Conservation (phyloP, 1,140 invertebrate genomes). For the Drosophila navojoa region DNA sequence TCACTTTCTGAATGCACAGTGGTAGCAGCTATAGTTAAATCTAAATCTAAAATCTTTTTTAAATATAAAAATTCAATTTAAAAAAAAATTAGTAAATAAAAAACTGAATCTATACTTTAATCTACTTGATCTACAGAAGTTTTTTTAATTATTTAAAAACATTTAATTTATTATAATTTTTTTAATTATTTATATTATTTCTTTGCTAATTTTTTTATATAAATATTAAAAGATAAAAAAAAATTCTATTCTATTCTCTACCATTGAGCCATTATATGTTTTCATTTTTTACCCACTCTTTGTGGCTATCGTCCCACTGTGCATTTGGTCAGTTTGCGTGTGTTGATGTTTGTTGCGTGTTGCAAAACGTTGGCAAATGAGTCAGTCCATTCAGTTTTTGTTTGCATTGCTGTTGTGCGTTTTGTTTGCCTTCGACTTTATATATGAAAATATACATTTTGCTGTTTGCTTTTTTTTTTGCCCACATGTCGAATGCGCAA, state of each 20-base stretch:
- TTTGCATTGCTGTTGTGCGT: conserved; percentile 45
- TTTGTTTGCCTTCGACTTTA: conserved; percentile 15
- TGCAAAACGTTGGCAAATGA: conserved; percentile 76
- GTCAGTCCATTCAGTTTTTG: conserved; percentile 59
- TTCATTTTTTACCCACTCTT: conserved; percentile 3
- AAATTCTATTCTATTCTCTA: not conserved
- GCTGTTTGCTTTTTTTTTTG: conserved; percentile 24
- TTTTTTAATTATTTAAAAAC: no score
- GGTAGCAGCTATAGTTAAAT: not conserved
- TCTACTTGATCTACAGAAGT: no score
- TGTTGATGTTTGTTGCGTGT: conserved; percentile 75
- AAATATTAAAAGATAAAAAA: not conserved
- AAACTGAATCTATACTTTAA: no score
- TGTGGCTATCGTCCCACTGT: conserved; percentile 22
- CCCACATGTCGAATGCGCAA: conserved; percentile 76
- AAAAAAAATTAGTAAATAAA: no score
- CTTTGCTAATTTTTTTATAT: no score
- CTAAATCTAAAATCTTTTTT: not conserved
- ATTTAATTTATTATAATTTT: no score
- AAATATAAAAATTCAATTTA: no score
- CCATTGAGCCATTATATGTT: not conserved
- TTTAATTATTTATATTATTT: no score
- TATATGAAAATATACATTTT: not conserved
- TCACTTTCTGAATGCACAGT: conserved; percentile 27
- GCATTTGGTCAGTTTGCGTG: conserved; percentile 57